Evolutionary conservation across 1,140 invertebrate genomes (phyloP).

Genomic region (Cydia pomonella): DNA sequence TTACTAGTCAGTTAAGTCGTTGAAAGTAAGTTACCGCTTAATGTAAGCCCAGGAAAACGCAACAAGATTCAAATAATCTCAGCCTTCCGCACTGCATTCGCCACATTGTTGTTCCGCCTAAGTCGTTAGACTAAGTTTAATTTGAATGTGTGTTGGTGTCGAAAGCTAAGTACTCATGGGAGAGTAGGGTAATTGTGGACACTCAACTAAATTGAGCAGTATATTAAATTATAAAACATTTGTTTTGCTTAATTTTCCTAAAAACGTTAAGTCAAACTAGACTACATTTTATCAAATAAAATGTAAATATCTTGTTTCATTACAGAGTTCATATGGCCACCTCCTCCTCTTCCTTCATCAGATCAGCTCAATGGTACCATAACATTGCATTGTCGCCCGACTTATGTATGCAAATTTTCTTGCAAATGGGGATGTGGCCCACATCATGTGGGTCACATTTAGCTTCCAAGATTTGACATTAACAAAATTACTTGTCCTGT

Average conservation of each 20-base stretch:
- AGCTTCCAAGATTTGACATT: no score
- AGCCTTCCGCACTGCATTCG: conserved; percentile 11
- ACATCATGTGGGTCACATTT: no score
- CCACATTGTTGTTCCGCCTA: conserved; percentile 25
- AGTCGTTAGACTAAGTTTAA: conserved; percentile 19
- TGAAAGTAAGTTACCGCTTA: not conserved
- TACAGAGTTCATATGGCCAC: no score
- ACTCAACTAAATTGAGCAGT: not conserved
- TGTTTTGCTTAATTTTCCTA: not conserved
- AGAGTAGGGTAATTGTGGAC: not conserved
- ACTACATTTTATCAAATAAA: no score
- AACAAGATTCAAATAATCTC: conserved; percentile 32
- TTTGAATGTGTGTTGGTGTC: conserved; percentile 29
- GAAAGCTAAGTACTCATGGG: conserved; percentile 38
- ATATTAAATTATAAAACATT: not conserved
- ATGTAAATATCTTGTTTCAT: no score
- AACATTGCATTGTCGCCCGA: no score
- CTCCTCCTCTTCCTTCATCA: no score
- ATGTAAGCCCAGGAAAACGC: not conserved
- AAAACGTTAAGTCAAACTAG: not conserved
- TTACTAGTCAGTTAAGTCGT: no score
- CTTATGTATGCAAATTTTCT: no score
- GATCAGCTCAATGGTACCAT: no score
- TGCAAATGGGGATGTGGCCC: no score
- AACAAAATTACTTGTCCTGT: no score